Conservation (phyloP, 2,888 invertebrate species). For the Prionchulus punctatus region DNA sequence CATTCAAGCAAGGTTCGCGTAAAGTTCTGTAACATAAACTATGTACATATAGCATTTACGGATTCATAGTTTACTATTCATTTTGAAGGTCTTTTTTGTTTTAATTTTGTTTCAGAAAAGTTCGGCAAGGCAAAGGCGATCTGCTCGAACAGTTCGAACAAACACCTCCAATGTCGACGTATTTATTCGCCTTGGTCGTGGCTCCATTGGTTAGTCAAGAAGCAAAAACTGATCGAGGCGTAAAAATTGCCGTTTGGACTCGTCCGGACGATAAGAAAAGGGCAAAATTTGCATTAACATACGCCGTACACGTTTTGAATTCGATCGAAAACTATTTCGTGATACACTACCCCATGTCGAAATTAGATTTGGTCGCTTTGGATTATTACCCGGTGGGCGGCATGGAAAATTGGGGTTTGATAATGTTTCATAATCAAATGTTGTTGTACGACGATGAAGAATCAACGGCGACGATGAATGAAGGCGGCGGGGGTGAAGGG, state of each 20-base stretch:
- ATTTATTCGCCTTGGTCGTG: constrained; percentile 31
- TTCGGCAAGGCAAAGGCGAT: no score
- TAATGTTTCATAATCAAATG: constrained; percentile 30
- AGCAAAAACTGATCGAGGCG: constrained; percentile 19
- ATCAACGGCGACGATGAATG: no score
- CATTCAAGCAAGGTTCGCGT: no score
- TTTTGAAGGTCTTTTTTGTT: no score
- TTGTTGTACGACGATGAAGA: constrained; percentile 15
- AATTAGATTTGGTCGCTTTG: constrained; percentile 36
- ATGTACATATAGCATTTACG: no score
- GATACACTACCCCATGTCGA: constrained; percentile 24
- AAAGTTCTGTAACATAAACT: no score
- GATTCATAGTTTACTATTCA: no score
- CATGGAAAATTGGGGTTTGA: constrained; percentile 39
- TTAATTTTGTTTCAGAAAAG: no score
- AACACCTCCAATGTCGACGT: constrained; percentile 37
- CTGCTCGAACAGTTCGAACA: not conserved
- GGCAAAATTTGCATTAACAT: constrained; percentile 22
- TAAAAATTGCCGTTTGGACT: constrained; percentile 24
- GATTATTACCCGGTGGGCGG: constrained; percentile 35
- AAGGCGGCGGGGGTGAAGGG: not conserved
- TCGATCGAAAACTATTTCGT: constrained; percentile 22
- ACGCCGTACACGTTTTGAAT: constrained; percentile 24
- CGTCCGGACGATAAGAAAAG: constrained; percentile 19
- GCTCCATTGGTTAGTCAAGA: constrained; percentile 24